phyloP scores from a whole-genome alignment of 2,888 invertebrate genomes.

The Cerceris ruficornis region DNA sequence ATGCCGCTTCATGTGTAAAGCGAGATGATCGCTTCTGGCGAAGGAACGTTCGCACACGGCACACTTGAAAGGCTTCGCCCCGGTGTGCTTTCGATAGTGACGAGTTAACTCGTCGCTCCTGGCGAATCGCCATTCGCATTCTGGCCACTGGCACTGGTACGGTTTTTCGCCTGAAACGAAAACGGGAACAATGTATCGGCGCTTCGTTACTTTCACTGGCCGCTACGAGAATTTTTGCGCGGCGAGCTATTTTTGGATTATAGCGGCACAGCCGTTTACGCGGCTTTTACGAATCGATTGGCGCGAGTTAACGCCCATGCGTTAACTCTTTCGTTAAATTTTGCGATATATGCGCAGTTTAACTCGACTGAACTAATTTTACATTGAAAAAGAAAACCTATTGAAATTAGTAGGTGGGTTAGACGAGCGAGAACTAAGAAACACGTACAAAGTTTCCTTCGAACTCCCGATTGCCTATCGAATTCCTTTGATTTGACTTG shows the following conservation, averaged over 20 bases:
- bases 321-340: too few relatives aligned
- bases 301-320: too few relatives aligned
- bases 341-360: too few relatives aligned
- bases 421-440: too few relatives aligned
- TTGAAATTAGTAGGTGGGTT: too few relatives aligned
- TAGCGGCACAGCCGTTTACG: background rate
- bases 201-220: background rate
- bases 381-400: too few relatives aligned
- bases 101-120: slow-evolving; percentile 97
- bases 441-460: too few relatives aligned
- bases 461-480: too few relatives aligned
- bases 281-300: too few relatives aligned
- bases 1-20: slow-evolving; percentile 98
- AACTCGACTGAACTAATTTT: too few relatives aligned
- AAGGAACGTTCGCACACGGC: slow-evolving; percentile 97
- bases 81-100: slow-evolving; percentile 98
- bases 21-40: slow-evolving; percentile 97
- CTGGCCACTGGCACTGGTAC: slow-evolving; percentile 98
- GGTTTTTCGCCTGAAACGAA: slow-evolving; percentile 95
- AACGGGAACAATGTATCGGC: background rate
- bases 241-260: background rate
- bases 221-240: background rate
- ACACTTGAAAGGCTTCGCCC: slow-evolving; percentile 98
- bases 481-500: too few relatives aligned
- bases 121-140: slow-evolving; percentile 98